Conservation (phyloP, 2,797 vertebrate species). For the Calcarius lapponicus region DNA sequence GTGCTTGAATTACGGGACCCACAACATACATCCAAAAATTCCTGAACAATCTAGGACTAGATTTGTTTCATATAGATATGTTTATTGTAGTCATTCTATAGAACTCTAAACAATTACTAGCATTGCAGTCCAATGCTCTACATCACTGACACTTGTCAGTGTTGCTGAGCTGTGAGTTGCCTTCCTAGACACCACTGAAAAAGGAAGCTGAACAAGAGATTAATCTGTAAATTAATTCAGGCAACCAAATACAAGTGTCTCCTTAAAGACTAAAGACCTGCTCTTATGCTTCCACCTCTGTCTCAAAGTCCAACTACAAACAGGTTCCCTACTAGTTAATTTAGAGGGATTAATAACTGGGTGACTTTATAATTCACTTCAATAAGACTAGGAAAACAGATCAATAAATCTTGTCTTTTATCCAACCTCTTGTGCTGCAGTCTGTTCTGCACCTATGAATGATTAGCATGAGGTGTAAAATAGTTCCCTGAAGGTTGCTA, state of each 20-base stretch:
- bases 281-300: neutral
- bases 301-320: neutral
- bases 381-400: neutral
- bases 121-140: neutral
- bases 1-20: neutral
- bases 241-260: neutral
- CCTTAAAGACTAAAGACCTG: neutral
- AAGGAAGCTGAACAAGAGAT: neutral
- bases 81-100: neutral
- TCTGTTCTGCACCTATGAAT: neutral
- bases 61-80: neutral
- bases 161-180: neutral
- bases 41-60: neutral
- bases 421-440: neutral
- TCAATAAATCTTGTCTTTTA: slow-evolving; percentile 2
- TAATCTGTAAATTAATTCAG: neutral
- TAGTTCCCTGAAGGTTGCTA: neutral
- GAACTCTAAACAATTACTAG: neutral
- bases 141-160: neutral
- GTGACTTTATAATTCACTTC: neutral
- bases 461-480: neutral
- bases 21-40: neutral
- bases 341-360: neutral
- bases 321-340: neutral
- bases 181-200: neutral